Percentiles rank a stretch among this genome's conserved stretches.
Evolutionary conservation across 1,140 invertebrate genomes (phyloP).

Genomic region (Penaeus vannamei): DNA sequence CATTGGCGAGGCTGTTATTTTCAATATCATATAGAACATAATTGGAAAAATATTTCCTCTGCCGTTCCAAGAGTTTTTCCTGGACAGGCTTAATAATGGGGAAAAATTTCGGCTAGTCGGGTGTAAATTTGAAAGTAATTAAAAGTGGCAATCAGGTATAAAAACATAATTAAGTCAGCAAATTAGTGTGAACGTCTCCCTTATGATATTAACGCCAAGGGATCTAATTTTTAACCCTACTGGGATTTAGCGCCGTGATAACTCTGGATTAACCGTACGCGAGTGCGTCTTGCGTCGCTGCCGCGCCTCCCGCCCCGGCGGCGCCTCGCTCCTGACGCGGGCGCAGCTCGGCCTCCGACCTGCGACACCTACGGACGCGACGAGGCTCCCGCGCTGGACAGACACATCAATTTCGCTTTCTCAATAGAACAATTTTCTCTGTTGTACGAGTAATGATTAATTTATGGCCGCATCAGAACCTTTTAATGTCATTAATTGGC

Average conservation of each 20-base stretch:
- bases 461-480: too few species aligned
- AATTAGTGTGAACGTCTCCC: constrained; percentile 65
- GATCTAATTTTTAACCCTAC: constrained; percentile 39
- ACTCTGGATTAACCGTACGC: constrained; percentile 46
- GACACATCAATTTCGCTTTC: too few species aligned
- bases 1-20: too few species aligned
- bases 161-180: constrained; percentile 65
- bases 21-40: too few species aligned
- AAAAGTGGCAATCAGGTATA: constrained; percentile 66
- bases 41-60: background rate
- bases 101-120: constrained; percentile 57
- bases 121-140: constrained; percentile 66
- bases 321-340: background rate
- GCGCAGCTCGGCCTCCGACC: background rate
- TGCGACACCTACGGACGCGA: background rate
- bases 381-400: too few species aligned
- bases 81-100: constrained; percentile 58
- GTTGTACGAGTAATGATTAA: too few species aligned
- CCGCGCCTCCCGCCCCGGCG: background rate
- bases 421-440: too few species aligned
- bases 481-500: too few species aligned
- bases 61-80: constrained; percentile 24
- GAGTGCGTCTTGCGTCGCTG: background rate
- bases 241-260: constrained; percentile 53
- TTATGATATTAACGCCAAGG: constrained; percentile 59